Evolutionary conservation across 1,140 invertebrate genomes (phyloP), one percentile per base, ranked within the genome.

Genomic region (Drosophila novamexicana): DNA sequence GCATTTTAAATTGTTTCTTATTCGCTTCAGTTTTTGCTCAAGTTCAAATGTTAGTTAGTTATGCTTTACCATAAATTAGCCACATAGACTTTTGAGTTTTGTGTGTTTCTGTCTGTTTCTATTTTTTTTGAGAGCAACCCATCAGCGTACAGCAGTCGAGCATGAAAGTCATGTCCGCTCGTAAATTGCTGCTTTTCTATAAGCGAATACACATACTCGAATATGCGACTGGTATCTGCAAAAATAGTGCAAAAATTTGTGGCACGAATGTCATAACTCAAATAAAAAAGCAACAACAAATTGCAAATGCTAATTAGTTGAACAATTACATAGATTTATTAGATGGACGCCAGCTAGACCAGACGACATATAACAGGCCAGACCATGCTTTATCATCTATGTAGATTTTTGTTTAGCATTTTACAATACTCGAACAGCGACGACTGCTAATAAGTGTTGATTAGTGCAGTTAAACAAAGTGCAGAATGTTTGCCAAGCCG

Each of bases 121-220:
- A 7, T 42, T 68, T 77, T 18, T 82, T 75, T 83, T 64, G 65
- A 52, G 44, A 75, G 76, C 45, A 70, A 71, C 67, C 79, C 78
- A 75, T 82, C 81, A 79, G 76, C 66, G 66, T 22, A 57, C 47
- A 72, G 79, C 83, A 83, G 76, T 88, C 72, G 73, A 89, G 83
- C 83, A 88, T 88, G 83, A 88, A 88, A 88, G 84, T 80, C 84
- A 79, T 89, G 84, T 89, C 79, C 79, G 84, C 84, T 89, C 77
- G 69, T 83, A 89, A 89, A 88, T 83, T 69, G 68, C 66, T 58
- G 75, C 63, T 68, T 65, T 68, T 80, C 63, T 52, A 76, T 64
- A 65, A 22, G 2, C 57, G 5, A 58, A 29, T 1, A 10, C 39
- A 22, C 10, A 39, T 56, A 10, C 7, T 32, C 5, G 52, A 44